Evolutionary conservation across 1,140 invertebrate genomes (phyloP).

Genomic region (Chrysopa pallens): DNA sequence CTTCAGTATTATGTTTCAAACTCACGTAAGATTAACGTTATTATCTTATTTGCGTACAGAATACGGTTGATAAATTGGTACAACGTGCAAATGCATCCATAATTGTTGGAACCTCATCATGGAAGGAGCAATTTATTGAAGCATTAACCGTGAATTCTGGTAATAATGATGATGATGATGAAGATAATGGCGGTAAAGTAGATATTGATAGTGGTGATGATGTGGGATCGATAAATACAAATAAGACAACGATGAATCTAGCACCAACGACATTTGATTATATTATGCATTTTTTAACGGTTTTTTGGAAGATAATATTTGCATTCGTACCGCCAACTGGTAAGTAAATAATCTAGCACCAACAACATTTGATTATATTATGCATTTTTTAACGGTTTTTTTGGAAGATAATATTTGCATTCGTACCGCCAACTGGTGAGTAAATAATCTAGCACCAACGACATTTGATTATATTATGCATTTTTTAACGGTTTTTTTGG

Average conservation of each 20-base stretch:
- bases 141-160: conserved; percentile 88
- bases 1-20: too few species aligned
- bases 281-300: conserved; percentile 85
- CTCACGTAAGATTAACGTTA: too few species aligned
- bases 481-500: conserved; percentile 91
- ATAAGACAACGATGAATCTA: conserved; percentile 21
- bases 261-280: conserved; percentile 78
- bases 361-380: conserved; percentile 79
- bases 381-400: conserved; percentile 92
- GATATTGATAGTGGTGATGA: conserved; percentile 19
- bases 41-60: too few species aligned
- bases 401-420: conserved; percentile 96
- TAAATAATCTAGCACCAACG: conserved; percentile 41
- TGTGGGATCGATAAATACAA: conserved; percentile 39
- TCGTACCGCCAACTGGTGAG: conserved; percentile 92
- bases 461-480: conserved; percentile 91
- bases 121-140: conserved; percentile 96
- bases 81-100: conserved; percentile 89
- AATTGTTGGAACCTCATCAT: conserved; percentile 87
- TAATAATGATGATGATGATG: conserved; percentile 13
- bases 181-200: conserved; percentile 29
- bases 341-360: conserved; percentile 43
- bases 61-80: conserved; percentile 93
- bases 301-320: conserved; percentile 97
- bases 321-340: conserved; percentile 96